Evolutionary conservation across 1,140 invertebrate species (phyloP), one percentile per base, ranked within the genome.

Genomic region (Aphelinus atriplicis): DNA sequence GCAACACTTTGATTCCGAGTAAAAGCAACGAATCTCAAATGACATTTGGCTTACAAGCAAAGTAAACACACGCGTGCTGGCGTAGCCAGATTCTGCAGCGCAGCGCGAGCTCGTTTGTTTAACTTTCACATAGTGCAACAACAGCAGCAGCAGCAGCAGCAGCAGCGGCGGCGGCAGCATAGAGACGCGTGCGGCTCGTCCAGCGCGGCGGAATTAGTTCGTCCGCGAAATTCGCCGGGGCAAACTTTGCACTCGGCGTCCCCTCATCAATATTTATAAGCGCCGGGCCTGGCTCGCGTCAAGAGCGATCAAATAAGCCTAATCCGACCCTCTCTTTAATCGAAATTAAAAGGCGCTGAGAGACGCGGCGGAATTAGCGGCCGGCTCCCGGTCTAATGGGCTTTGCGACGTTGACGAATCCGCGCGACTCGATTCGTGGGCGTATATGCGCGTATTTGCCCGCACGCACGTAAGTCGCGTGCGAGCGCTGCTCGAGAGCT

Each of bases 361-460:
- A 3, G 2, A 3, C 51, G 67, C 51, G 2, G 63, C 45, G 56
- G 51, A 55, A 64, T 72, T 72, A 72, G 62, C 48, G 42, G 53
- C 2, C 47, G 48, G 55, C 3, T 26, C 26, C 7, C n/a, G 50
- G 9, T 43, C 51, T 75, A 75, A 71, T 76, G 51, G 70, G 57
- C 45, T 43, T 26, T 26, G 9, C 51, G 75, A 77, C 75, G 55
- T 72, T 77, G 64, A 77, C 70, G 75, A 68, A 77, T 76, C 53
- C 45, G 3, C 55, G 61, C 45, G 0, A 26, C 3, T 7, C 1
- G 42, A 26, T 6, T 60, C n/a, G 26, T 26, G 26, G 0, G 26
- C 26, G 26, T 26, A 26, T 26, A 26, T 26, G 26, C 26, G 26
- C 26, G 26, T 26, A 26, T 26, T 26, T 26, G 26, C 26, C 26